Evolutionary conservation across 1,140 invertebrate genomes (phyloP), one percentile per base, ranked within the genome.

Genomic region (Oncopodura yosiiana): DNA sequence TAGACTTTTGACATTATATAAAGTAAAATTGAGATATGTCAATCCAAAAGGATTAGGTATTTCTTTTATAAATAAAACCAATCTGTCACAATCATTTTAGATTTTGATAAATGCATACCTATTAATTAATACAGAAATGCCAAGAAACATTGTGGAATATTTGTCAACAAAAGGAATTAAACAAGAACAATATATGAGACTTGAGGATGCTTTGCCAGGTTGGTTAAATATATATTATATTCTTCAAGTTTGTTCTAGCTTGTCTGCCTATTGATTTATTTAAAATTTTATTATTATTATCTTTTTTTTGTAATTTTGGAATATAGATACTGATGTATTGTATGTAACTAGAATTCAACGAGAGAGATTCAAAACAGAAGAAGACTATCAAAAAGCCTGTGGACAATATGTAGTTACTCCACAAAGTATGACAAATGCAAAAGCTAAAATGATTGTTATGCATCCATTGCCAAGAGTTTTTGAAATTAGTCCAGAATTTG

Each of bases 301-400:
- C n/a, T n/a, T n/a, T n/a, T n/a, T n/a, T n/a, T n/a, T n/a, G n/a
- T n/a, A n/a, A n/a, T n/a, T n/a, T n/a, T n/a, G n/a, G n/a, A n/a
- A n/a, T n/a, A n/a, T n/a, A n/a, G 87, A 92, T 48, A 95, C 93
- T 4, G 95, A 99, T 75, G 93, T 99, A 14, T 69, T 99, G 2
- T 99, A 99, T 65, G 93, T 98, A 84, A 99, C 95, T 0, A 77
- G 95, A 58, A 96, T 99, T 64, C 95, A 99, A 70, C 79, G 83
- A 26, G 95, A 99, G 73, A 75, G 95, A 61, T 99, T 99, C 72
- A 65, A 73, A 0, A 81, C 78, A 30, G 72, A 83, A 63, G 81
- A 86, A 57, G 90, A 95, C 65, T 99, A 96, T 71, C 74, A 92
- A 19, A 66, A 91, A 84, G 83, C 79, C 38, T 87, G 86, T 69